Evolutionary conservation across 2,113 vertebrate species (phyloP), one percentile per base, ranked within the genome.

Genomic region (Mixornis gularis): DNA sequence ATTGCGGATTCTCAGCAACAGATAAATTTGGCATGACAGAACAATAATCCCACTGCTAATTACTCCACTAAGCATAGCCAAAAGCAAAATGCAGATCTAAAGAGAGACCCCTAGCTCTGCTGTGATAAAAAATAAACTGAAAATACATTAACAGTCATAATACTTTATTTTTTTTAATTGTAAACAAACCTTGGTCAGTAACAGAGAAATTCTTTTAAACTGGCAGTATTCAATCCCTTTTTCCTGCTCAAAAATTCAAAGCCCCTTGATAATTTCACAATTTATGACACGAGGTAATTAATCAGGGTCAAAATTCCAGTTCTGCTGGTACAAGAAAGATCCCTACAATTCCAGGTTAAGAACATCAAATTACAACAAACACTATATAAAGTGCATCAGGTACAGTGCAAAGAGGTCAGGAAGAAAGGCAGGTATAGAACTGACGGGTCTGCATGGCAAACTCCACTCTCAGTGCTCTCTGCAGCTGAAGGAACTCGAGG

Each of bases 361-460:
- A 94, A 94, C 60, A 85, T 36, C 69, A 78, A 72, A 87, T 76
- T 90, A 91, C 85, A 95, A 68, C 55, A 80, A 92, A 96, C 59
- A 55, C 87, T 74, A 64, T 56, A 76, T 97, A 98, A 98, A 98
- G 98, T 98, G 98, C 98, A 96, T 97, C 81, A 89, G 85, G 87
- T 96, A 96, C 95, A 98, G 98, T 98, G 97, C 98, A 97, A 97
- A 97, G 94, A 96, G 87, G 95, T 88, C 81, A 94, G 87, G 95
- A 73, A 65, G 79, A 95, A 93, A 92, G 83, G 91, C 73, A 86
- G 62, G 85, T 68, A 78, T 34, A 70, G 74, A 89, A 90, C 59
- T 52, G 58, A 73, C 2, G 0, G 17, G n/a, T 82, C 83, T 85
- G 49, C 29, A 44, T 13, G 41, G 80, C 52, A 86, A 52, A 56